Conservation (phyloP, 2,113 vertebrate species). For the Urocitellus parryii region DNA sequence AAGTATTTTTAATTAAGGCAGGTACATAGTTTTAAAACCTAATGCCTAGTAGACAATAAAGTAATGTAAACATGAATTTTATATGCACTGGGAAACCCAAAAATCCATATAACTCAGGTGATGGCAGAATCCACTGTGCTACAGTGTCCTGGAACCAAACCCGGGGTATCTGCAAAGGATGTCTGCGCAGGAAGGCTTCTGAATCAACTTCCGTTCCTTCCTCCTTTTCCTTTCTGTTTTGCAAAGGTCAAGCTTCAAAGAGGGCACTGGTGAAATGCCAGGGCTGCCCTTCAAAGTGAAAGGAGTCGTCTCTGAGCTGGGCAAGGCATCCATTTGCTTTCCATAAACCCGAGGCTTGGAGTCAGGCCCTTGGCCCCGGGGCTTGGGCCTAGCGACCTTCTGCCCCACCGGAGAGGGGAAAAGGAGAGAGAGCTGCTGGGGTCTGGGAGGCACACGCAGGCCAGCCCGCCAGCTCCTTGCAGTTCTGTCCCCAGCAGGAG, state of each 20-base stretch:
- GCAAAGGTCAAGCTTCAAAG: slow-evolving; percentile 62
- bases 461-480: not conserved
- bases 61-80: not conserved
- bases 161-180: not conserved
- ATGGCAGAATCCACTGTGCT: not conserved
- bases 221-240: not conserved
- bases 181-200: not conserved
- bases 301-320: not conserved
- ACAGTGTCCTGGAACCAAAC: not conserved
- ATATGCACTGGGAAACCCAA: not conserved
- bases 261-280: slow-evolving; percentile 48
- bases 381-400: not conserved
- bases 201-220: not conserved
- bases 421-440: not conserved
- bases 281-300: not conserved
- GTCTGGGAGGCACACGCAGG: not conserved
- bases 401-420: not conserved
- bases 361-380: not conserved
- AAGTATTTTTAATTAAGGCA: not conserved
- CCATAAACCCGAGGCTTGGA: not conserved
- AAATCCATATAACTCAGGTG: not conserved
- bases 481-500: slow-evolving; percentile 18
- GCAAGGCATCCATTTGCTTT: not conserved
- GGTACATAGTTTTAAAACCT: not conserved
- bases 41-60: not conserved